These are phyloP conservation scores for Rapana venosa DNA, from an alignment of 2,888 invertebrate species.

Conservation along the genomic window DNA sequence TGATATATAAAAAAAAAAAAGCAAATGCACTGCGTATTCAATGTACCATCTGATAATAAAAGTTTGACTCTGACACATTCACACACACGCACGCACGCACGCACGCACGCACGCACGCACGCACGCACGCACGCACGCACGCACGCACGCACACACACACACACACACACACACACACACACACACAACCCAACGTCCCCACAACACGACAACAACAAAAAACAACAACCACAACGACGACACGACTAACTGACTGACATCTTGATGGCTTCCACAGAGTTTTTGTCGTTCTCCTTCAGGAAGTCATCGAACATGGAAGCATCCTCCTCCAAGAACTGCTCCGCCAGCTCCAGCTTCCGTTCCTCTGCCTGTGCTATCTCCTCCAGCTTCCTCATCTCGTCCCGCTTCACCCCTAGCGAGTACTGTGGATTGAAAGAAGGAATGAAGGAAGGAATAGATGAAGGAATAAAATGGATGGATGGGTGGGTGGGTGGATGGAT, in stretches of 20 bases:
- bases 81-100: not conserved
- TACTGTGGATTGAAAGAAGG: constrained; percentile 61
- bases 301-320: constrained; percentile 78
- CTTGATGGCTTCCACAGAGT: constrained; percentile 77
- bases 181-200: not conserved
- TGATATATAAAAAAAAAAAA: no score
- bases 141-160: not conserved
- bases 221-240: not conserved
- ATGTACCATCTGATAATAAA: no score
- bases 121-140: not conserved
- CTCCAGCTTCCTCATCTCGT: constrained; percentile 77
- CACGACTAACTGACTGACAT: constrained; percentile 63
- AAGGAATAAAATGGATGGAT: not conserved
- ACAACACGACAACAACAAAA: no score
- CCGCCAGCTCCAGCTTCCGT: constrained; percentile 76
- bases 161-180: not conserved
- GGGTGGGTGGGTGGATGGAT: not conserved
- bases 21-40: no score
- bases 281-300: constrained; percentile 77
- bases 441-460: not conserved
- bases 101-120: not conserved
- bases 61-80: no score
- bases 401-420: constrained; percentile 77
- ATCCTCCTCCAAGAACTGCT: constrained; percentile 77
- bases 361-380: constrained; percentile 77